These are phyloP conservation scores for Nannoperca obscura DNA, from an alignment of 2,797 vertebrate species.

Conservation along the genomic window DNA sequence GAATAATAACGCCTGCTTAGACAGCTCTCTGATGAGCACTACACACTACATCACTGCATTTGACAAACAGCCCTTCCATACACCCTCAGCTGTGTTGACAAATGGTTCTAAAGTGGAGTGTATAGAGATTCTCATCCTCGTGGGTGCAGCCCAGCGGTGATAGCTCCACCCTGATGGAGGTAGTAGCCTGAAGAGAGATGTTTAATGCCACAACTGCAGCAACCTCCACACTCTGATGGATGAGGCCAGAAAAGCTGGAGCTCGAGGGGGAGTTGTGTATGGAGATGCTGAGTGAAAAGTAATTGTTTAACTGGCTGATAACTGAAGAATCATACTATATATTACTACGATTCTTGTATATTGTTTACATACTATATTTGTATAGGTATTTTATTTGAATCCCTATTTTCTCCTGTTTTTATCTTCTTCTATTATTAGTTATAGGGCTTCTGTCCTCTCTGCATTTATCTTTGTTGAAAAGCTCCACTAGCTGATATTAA, in stretches of 20 bases:
- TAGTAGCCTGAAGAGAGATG: constrained; percentile 44
- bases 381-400: constrained; percentile 5
- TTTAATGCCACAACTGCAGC: constrained; percentile 57
- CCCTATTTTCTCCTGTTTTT: constrained; percentile 6
- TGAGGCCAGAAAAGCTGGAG: constrained; percentile 61
- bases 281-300: constrained; percentile 4
- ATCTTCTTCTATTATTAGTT: constrained; percentile 4
- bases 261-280: constrained; percentile 45
- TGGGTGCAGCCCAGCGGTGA: constrained; percentile 57
- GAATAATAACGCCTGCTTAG: constrained; percentile 36
- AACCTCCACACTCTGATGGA: constrained; percentile 66
- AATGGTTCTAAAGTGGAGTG: constrained; percentile 46
- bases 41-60: constrained; percentile 35
- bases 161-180: constrained; percentile 54
- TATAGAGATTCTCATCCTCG: constrained; percentile 51
- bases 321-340: constrained; percentile 42
- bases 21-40: constrained; percentile 39
- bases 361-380: background rate
- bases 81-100: constrained; percentile 57
- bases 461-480: constrained; percentile 1
- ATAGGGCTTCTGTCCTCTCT: background rate
- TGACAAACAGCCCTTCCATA: constrained; percentile 55
- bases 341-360: too few relatives aligned
- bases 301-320: constrained; percentile 51
- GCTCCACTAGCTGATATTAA: constrained; percentile 23